Conservation (phyloP, 2,888 invertebrate genomes). For the Eucera pruinosa region DNA sequence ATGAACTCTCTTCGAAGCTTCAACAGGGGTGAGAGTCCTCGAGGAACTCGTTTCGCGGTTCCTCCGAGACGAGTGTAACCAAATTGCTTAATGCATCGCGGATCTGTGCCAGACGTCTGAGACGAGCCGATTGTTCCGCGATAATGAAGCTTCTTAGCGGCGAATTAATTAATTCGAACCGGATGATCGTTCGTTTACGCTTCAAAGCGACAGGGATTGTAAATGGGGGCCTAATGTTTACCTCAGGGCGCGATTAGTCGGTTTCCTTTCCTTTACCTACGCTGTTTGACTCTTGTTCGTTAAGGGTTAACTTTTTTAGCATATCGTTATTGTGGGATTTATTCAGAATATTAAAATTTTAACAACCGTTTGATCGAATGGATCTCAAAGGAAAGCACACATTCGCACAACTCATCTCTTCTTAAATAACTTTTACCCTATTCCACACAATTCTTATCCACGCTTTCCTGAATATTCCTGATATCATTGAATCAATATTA, state of each 20-base stretch:
- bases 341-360: no score
- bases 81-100: constrained; percentile 67
- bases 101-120: constrained; percentile 59
- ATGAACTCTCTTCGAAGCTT: constrained; percentile 5
- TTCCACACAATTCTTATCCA: no score
- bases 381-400: no score
- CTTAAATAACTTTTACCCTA: no score
- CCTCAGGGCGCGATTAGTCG: constrained; percentile 4
- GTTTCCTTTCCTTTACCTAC: not conserved
- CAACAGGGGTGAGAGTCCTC: constrained; percentile 43
- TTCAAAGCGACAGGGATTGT: not conserved
- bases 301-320: not conserved
- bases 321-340: no score
- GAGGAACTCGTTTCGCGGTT: constrained; percentile 57
- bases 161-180: constrained; percentile 58
- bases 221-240: constrained; percentile 9
- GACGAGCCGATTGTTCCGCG: constrained; percentile 52
- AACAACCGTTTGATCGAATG: no score
- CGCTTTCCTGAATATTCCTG: no score
- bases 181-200: constrained; percentile 17
- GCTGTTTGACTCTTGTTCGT: not conserved
- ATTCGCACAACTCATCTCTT: no score
- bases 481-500: no score
- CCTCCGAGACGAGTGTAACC: constrained; percentile 57
- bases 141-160: constrained; percentile 60